Conservation (phyloP, 2,888 invertebrate species). For the Theodoxus fluviatilis region DNA sequence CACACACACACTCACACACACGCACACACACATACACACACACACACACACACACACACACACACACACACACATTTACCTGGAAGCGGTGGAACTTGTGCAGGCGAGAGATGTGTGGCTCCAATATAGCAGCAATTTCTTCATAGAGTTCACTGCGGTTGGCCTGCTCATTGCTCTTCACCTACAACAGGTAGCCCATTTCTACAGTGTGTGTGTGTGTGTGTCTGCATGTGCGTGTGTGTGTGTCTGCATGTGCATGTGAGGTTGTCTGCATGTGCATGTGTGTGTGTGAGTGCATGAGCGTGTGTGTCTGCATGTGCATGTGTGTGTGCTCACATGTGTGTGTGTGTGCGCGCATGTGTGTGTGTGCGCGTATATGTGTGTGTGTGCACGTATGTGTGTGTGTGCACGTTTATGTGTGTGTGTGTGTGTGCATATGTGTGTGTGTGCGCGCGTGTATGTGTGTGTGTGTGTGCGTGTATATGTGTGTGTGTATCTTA, state of each 20-base stretch:
- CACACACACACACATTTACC: constrained; percentile 68
- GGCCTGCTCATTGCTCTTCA: constrained; percentile 97
- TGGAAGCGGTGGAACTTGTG: constrained; percentile 98
- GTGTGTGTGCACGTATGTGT: constrained; percentile 1
- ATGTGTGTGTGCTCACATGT: neutral
- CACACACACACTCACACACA: neutral
- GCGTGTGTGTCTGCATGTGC: neutral
- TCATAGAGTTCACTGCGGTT: constrained; percentile 98
- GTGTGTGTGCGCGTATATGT: neutral
- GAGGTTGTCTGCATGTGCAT: neutral
- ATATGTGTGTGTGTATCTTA: neutral
- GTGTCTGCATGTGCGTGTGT: neutral
- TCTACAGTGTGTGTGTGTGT: neutral
- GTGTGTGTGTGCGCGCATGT: neutral
- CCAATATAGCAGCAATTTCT: constrained; percentile 94
- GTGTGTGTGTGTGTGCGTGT: neutral
- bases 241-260: neutral
- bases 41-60: neutral
- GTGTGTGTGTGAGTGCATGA: neutral
- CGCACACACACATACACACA: neutral
- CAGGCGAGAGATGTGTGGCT: constrained; percentile 95
- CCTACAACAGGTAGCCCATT: constrained; percentile 70
- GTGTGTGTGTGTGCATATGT: neutral
- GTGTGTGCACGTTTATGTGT: neutral
- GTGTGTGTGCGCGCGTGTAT: constrained; percentile 6